Base-by-base conservation (phyloP, 2,888 invertebrate genomes). In the Achlya flavicornis region DNA sequence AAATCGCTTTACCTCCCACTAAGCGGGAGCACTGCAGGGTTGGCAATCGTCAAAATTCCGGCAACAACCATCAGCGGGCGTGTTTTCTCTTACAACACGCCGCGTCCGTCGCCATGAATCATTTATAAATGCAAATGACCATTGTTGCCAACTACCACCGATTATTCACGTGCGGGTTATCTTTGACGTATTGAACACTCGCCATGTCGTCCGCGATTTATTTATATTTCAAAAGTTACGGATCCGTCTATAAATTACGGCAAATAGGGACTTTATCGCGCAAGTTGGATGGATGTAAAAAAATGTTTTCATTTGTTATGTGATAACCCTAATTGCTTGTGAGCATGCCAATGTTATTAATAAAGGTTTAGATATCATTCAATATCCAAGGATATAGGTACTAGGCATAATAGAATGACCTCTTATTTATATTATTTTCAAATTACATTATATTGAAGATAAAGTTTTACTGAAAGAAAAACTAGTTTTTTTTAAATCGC, bases 41-140 rank as follows among this genome's bases (percentile, higher is more conserved):
- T 80, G 81, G 65, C 84, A 82, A 79, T 82, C 81, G 83, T 80
- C 84, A 83, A 77, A 83, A 85, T 71, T 78, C 78, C 73, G 68
- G 67, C 77, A 74, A 66, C 77, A 79, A 66, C 79, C 79, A 80
- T 83, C 80, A 78, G 73, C 70, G 67, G 65, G 70, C 78, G 81
- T 84, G 86, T 87, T 88, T 87, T 84, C 86, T 84, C 84, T 80
- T 80, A 80, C 82, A 85, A 84, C 86, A 83, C 78, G 80, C 78
- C 72, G 70, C 74, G 71, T 72, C 71, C 78, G 63, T 53, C 53
- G 73, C 69, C 87, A 89, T 90, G 89, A 90, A 90, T 90, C 88
- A 90, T 90, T 89, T 88, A 90, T 90, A 85, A 86, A 89, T 89
- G 89, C 87, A 89, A 88, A 88, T 88, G 80, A 77, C 82, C 75